Base-by-base conservation (phyloP, 2,797 vertebrate genomes). In the Hypotaenidia okinawae region DNA sequence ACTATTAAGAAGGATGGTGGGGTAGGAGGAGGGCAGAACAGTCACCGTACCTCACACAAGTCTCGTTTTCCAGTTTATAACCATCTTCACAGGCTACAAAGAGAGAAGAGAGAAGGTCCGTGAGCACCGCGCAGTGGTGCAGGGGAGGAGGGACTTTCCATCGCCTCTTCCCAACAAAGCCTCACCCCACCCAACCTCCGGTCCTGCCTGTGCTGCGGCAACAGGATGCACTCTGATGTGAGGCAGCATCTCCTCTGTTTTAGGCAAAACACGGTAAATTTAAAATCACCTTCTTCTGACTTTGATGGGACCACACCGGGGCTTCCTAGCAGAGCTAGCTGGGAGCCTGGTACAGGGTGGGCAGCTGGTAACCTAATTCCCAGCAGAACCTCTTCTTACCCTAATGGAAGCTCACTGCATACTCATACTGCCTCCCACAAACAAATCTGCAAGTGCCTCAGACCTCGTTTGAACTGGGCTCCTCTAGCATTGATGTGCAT, bases 11-110 rank as follows among this genome's bases (percentile, higher is more conserved):
- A 82, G 63, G 75, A 58, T 1, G 32, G 33, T 6, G 58, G 73
- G 89, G 54, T 49, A 54, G 70, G 45, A 87, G 37, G 30, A 62
- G 49, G 32, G 76, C 86, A 87, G 64, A 80, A 80, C 19, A 61
- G 74, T 86, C 67, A 95, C 90, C 98, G 96, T 98, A 99, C 99
- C 98, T 98, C 88, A 99, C 98, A 77, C 99, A 99, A 45, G 98
- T 98, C 93, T 97, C 98, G 15, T 99, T 99, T 96, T 99, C 98
- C 96, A 99, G 98, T 95, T 98, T 98, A 63, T 98, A 99, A 52
- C 99, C 99, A 92, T 99, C 99, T 62, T 99, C 98, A 72, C 99
- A 99, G 27, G 99, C 99, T 99, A 32, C 75, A 97, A 97, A 14
- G 45, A 95, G 6, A 83, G 22, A 94, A 63, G 76, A 94, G 75